phyloP scores from a whole-genome alignment of 2,797 vertebrate species.

The Helarctos malayanus region DNA sequence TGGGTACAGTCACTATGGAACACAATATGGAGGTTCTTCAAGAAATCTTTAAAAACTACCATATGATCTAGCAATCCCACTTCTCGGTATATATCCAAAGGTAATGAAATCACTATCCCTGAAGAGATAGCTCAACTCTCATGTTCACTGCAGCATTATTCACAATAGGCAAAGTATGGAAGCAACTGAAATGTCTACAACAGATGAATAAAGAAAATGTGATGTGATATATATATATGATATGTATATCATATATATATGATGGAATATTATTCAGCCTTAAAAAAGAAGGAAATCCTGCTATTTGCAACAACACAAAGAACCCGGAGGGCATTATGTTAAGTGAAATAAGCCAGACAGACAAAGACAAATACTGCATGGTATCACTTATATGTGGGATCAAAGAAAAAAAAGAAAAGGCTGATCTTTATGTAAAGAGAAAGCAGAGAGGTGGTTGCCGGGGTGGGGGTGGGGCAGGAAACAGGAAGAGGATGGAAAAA shows the following conservation, averaged over 20 bases:
- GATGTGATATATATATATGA: not conserved
- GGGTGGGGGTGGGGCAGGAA: not conserved
- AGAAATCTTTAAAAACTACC: not conserved
- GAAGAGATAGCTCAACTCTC: not conserved
- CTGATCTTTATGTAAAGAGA: not conserved
- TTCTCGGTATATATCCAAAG: not conserved
- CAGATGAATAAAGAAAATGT: not conserved
- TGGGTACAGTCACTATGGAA: not conserved
- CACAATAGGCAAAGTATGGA: not conserved
- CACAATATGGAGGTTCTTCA: not conserved
- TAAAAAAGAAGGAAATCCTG: constrained; percentile 16
- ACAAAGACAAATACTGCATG: not conserved
- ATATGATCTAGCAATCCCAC: not conserved
- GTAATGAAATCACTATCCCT: not conserved
- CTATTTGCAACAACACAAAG: not conserved
- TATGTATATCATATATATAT: too few species aligned
- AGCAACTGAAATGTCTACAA: not conserved
- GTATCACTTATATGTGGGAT: constrained; percentile 17
- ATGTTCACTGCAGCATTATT: not conserved
- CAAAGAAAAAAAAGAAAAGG: not conserved
- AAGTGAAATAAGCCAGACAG: constrained; percentile 31
- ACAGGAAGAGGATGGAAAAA: not conserved
- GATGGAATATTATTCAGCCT: not conserved
- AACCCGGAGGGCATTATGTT: not conserved
- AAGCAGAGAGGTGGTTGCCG: not conserved